Base-by-base conservation (phyloP, 2,888 invertebrate genomes). In the Priocnemis perturbator region DNA sequence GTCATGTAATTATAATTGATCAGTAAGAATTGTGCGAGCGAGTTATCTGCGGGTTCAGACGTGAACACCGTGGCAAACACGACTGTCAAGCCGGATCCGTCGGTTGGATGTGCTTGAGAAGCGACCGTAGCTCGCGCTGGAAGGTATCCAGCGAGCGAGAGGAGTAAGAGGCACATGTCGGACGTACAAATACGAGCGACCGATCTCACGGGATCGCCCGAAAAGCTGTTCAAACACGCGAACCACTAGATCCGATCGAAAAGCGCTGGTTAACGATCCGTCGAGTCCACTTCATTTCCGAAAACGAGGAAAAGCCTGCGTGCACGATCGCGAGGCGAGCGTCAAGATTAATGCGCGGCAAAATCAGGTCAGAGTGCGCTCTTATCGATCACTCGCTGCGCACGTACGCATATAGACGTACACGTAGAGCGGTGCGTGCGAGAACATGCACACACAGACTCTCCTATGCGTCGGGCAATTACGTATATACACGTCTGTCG, bases 181-280 rank as follows among this genome's bases (percentile, higher is more conserved):
- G 62, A 73, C 65, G 67, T 75, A 67, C 67, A 78, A 78, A 69
- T 77, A 67, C 69, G 60, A 50, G 78, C 71, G 72, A 69, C 55
- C 64, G 71, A 48, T 37, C 59, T 56, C 48, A 64, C 57, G 11
- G 11, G 37, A 1, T 37, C 37, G 37, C 37, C 37, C 37, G 37
- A 37, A 37, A 37, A 67, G 70, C 74, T 78, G 71, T 69, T 62
- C 74, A 79, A 79, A 76, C 71, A 79, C 69, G 66, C 73, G 71
- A 80, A 71, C 59, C 60, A 56, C 67, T 73, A 74, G 71, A 79
- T 81, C 76, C 74, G 76, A 70, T 77, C 67, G 74, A 81, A 81
- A 79, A 56, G 72, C 71, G 57, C 68, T 58, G 71, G 69, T 74
- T 72, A 74, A 77, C 76, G 81, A 69, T 67, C 52, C 53, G 30